Evolutionary conservation across 2,888 invertebrate species (phyloP).

Genomic region (Diplazon laetatorius): DNA sequence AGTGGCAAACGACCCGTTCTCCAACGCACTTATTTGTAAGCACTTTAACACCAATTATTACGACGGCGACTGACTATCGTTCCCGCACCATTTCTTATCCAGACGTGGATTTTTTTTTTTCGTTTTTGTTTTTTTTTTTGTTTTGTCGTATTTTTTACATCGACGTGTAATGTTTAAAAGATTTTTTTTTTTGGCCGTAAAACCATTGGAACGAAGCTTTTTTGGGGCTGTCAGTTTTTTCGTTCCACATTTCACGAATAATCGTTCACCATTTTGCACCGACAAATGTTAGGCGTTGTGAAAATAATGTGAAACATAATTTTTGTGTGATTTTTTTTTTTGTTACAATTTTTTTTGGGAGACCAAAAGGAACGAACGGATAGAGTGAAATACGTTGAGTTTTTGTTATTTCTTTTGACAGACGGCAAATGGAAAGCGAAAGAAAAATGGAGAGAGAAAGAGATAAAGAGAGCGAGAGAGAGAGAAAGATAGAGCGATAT

Average conservation of each 20-base stretch:
- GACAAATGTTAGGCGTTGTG: not conserved
- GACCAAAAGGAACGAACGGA: not conserved
- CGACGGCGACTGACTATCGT: conserved; percentile 51
- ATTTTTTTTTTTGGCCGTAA: too few species aligned
- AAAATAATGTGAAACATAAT: conserved; percentile 2
- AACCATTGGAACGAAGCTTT: too few species aligned
- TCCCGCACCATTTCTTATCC: conserved; percentile 51
- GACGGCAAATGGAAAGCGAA: not conserved
- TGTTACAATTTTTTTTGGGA: conserved; percentile 1
- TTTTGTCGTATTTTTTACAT: too few species aligned
- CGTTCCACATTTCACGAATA: not conserved
- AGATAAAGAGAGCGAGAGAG: too few species aligned
- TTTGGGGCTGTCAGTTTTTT: too few species aligned
- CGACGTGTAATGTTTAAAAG: too few species aligned
- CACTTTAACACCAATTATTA: conserved; percentile 73
- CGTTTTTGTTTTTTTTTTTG: too few species aligned
- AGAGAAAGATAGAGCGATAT: too few species aligned
- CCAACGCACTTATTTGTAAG: conserved; percentile 74
- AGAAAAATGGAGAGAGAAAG: not conserved
- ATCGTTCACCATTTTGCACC: not conserved
- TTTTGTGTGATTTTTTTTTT: too few species aligned
- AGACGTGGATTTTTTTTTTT: conserved; percentile 9
- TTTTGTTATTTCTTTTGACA: conserved; percentile 48
- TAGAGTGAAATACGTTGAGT: conserved; percentile 20
- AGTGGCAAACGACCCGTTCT: conserved; percentile 70